Conservation (phyloP, 2,888 invertebrate species). For the Mesorhabditis spiculigera region DNA sequence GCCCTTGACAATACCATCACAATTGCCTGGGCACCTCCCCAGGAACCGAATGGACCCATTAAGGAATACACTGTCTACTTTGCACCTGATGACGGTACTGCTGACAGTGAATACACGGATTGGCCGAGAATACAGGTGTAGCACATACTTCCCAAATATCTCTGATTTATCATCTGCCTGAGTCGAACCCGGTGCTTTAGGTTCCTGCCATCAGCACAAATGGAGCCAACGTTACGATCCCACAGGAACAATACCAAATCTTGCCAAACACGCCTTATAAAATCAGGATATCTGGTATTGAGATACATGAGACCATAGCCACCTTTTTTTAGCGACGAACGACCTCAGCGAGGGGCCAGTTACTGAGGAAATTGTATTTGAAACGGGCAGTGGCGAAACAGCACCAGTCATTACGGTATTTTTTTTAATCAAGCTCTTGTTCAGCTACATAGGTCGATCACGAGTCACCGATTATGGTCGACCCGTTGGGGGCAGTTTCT, state of each 20-base stretch:
- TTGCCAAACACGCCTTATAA: conserved; percentile 44
- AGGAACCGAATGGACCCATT: conserved; percentile 49
- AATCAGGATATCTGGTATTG: conserved; percentile 17
- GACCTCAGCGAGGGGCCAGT: conserved; percentile 56
- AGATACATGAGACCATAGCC: not conserved
- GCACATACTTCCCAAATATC: conserved; percentile 9
- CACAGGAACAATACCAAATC: conserved; percentile 44
- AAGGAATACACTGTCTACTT: conserved; percentile 51
- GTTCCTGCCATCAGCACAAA: conserved; percentile 25
- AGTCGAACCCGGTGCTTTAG: not conserved
- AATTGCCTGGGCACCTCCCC: conserved; percentile 49
- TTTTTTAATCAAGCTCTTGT: not conserved
- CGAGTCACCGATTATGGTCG: conserved; percentile 24
- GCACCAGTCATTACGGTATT: conserved; percentile 15
- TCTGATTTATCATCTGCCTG: not conserved
- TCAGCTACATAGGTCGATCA: not conserved
- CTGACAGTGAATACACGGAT: conserved; percentile 45
- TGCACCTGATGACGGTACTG: conserved; percentile 42
- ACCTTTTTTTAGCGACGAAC: conserved; percentile 52
- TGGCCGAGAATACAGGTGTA: conserved; percentile 47
- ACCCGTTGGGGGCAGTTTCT: conserved; percentile 43
- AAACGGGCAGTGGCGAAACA: conserved; percentile 51
- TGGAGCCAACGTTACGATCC: conserved; percentile 37
- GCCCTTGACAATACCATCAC: conserved; percentile 51
- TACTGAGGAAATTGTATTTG: conserved; percentile 43